Conservation (phyloP, 2,888 invertebrate species). For the Drosophila ezoana region DNA sequence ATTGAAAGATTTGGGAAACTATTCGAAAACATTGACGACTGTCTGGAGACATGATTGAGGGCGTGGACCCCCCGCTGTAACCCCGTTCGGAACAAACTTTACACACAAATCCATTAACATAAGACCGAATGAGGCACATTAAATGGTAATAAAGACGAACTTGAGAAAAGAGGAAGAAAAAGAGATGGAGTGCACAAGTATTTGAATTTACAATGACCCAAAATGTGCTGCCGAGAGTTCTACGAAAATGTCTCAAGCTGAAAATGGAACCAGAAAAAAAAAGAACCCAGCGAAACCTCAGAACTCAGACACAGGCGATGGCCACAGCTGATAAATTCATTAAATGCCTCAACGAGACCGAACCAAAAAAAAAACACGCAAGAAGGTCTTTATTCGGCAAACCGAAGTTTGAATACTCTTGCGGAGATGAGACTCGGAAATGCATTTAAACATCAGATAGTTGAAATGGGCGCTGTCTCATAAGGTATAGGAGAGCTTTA, state of each 20-base stretch:
- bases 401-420: too few relatives aligned
- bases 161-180: conserved; percentile 11
- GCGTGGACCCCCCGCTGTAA: conserved; percentile 30
- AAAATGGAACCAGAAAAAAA: conserved; percentile 39
- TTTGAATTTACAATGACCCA: conserved; percentile 55
- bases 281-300: conserved; percentile 12
- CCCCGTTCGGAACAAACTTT: conserved; percentile 20
- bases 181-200: conserved; percentile 11
- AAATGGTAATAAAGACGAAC: conserved; percentile 57
- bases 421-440: too few relatives aligned
- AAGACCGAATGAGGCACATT: conserved; percentile 55
- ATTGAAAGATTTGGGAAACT: conserved; percentile 41
- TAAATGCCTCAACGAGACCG: conserved; percentile 56
- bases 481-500: too few relatives aligned
- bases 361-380: conserved; percentile 8
- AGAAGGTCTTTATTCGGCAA: neutral
- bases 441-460: too few relatives aligned
- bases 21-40: conserved; percentile 30
- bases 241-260: conserved; percentile 47
- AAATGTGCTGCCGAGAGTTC: conserved; percentile 40
- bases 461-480: too few relatives aligned
- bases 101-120: conserved; percentile 60
- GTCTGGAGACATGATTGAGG: conserved; percentile 53
- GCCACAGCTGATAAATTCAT: conserved; percentile 77
- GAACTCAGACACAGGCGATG: conserved; percentile 53